Base-by-base conservation (phyloP, 1,140 invertebrate species). In the Steinernema feltiae region DNA sequence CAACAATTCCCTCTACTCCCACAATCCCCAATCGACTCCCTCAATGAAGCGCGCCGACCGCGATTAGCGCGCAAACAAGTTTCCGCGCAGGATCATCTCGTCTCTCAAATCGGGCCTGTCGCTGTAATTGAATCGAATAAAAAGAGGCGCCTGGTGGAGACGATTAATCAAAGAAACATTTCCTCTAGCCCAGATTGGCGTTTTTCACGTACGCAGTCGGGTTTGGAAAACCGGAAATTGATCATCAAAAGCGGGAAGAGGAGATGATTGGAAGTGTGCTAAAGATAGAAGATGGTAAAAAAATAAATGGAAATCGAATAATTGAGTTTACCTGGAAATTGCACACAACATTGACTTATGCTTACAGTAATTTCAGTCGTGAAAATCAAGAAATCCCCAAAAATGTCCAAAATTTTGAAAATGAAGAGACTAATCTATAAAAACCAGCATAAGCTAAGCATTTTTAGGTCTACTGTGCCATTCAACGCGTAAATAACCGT, bases 141-240 rank as follows among this genome's bases (percentile, higher is more conserved):
- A 63, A 63, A 63, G n/a, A 46, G 3, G 24, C 3, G 7, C 2
- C 53, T 63, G 15, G 53, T 63, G 24, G 53, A 27, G 53, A 21
- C 53, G 24, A 63, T 63, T 63, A 63, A 63, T 63, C 53, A 63
- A 63, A 63, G 53, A 7, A 63, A 63, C 53, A 63, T 63, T 63
- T 15, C 53, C 53, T 27, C 12, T 15, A 27, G 24, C 53, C 7
- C 53, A 15, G 7, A 7, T 63, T 63, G 53, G 53, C 15, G 53
- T 27, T 63, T 63, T 63, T 63, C 3, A 3, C 53, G 41, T 63
- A n/a, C 24, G 53, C 53, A n/a, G 7, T n/a, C 7, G 3, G 24
- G 2, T 7, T 15, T 63, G 7, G 53, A 27, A 21, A 63, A 63
- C 53, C 24, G 53, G 53, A 63, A 63, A 63, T 3, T 3, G 53